Evolutionary conservation across 2,113 vertebrate genomes (phyloP).

Genomic region (Cyphomyrus plagiostoma): DNA sequence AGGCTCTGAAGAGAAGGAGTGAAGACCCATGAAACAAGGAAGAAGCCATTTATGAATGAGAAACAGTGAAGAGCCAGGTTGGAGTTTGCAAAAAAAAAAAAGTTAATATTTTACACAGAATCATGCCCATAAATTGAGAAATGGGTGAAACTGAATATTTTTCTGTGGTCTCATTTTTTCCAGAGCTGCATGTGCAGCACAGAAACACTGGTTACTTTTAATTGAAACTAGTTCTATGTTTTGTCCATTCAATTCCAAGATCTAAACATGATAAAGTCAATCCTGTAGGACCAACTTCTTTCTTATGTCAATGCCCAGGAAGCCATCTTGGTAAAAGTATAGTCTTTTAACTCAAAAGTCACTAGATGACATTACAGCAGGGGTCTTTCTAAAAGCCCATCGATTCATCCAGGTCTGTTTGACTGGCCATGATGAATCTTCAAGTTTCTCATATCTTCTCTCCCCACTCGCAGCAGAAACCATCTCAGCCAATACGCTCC

Average conservation of each 20-base stretch:
- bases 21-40: background rate
- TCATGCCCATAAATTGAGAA: background rate
- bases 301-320: background rate
- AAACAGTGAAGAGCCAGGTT: background rate
- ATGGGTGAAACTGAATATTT: background rate
- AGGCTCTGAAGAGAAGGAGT: background rate
- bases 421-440: background rate
- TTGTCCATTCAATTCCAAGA: background rate
- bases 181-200: background rate
- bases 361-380: background rate
- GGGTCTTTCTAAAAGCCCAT: background rate
- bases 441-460: background rate
- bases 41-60: background rate
- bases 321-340: background rate
- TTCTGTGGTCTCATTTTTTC: background rate
- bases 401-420: background rate
- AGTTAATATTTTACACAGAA: background rate
- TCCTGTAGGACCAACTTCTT: background rate
- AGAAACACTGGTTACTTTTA: background rate
- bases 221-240: background rate
- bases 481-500: background rate
- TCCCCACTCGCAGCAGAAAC: background rate
- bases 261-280: background rate
- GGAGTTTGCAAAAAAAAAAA: background rate
- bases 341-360: background rate